These are phyloP conservation scores for Scaptodrosophila lebanonensis DNA, from an alignment of 1,140 invertebrate genomes.

Conservation along the genomic window DNA sequence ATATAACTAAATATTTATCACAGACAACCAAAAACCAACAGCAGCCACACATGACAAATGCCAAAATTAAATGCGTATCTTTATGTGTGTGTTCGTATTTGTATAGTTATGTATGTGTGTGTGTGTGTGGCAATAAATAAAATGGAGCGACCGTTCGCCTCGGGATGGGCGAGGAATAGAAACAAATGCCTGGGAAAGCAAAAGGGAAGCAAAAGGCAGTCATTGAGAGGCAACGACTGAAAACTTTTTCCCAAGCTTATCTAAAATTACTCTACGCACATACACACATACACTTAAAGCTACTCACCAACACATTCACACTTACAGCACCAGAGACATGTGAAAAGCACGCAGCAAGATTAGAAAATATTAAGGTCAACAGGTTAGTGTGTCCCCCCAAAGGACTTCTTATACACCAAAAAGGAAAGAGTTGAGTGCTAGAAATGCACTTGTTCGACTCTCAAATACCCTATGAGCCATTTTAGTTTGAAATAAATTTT, in stretches of 20 bases:
- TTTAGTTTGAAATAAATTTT: too few species aligned
- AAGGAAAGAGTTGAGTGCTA: neutral
- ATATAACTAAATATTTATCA: conserved; percentile 37
- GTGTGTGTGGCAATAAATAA: too few species aligned
- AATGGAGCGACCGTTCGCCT: too few species aligned
- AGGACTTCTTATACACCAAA: conserved; percentile 28
- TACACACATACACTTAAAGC: conserved; percentile 23
- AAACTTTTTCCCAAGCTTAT: conserved; percentile 53
- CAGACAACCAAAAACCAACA: too few species aligned
- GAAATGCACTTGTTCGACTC: neutral
- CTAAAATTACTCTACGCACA: conserved; percentile 61
- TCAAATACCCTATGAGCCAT: too few species aligned
- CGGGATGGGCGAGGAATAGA: too few species aligned
- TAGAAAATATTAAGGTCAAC: conserved; percentile 75
- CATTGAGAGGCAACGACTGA: too few species aligned
- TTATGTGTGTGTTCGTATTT: too few species aligned
- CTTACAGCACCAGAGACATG: conserved; percentile 6
- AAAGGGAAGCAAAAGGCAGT: too few species aligned
- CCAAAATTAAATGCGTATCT: neutral
- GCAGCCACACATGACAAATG: conserved; percentile 28
- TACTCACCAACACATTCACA: conserved; percentile 2
- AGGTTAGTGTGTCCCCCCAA: conserved; percentile 71
- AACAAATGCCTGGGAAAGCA: conserved; percentile 3
- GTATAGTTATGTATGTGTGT: too few species aligned
- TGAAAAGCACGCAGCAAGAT: conserved; percentile 58